Base-by-base conservation (phyloP, 37 sponge, comb jelly and placozoan genomes). In the Petrosia ficiformis region DNA sequence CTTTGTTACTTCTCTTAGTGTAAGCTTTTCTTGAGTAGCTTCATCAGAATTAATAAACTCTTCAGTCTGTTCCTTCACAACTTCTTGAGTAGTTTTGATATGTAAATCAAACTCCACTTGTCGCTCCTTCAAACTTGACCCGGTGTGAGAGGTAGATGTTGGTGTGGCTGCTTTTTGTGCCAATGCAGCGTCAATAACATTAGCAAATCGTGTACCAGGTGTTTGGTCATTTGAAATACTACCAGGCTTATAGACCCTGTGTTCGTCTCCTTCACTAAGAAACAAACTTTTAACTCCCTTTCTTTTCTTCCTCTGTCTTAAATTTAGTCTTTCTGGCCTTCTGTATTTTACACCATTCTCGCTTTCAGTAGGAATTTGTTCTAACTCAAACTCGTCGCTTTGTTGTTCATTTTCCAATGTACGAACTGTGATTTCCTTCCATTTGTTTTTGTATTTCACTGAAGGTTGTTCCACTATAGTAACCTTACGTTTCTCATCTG, bases 31-130 rank as follows among this genome's bases (percentile, higher is more conserved):
- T 10, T 10, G 54, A 48, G 16, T 48, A 48, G 16, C 14, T 10
- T 64, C 64, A 26, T 70, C 72, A 1, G 65, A 72, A 6, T 80
- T 72, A 8, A 80, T 39, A 24, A 80, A 38, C 39, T 71, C 81
- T 44, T 80, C 81, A 0, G 64, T 80, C 1, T 42, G 61, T 61
- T 84, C 84, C 29, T 72, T 77, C 39, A 84, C 22, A 0, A 84
- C 71, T 0, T 36, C 73, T 65, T 71, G 77, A 2, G 83, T 82
- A 60, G 75, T 76, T 16, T 48, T 38, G 61, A 75, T 76, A 25
- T 74, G 69, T 58, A 54, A 59, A 29, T 56, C 36, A 44, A 82
- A 58, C 32, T 52, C 64, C 33, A 39, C 33, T 28, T 82, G 83
- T 3, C 83, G 58, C 8, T 77, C 74, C 26, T 58, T n/a, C 21